Conservation (phyloP, 37 sponge, comb jelly and placozoan genomes). For the Diacarnus erythraeanus region DNA sequence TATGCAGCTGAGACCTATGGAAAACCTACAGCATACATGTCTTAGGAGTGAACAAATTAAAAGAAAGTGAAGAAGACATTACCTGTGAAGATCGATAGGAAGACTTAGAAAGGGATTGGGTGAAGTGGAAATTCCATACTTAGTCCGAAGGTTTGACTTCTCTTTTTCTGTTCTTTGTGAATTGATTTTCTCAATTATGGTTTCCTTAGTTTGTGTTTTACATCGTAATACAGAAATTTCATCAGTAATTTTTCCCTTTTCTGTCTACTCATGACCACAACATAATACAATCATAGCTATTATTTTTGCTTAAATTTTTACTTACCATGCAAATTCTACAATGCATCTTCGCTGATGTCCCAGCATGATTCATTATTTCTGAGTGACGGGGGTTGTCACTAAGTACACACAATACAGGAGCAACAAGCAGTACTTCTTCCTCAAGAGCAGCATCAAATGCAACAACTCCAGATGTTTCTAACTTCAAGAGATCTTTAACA, state of each 20-base stretch:
- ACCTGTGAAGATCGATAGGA: constrained; percentile 5
- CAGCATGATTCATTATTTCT: constrained; percentile 33
- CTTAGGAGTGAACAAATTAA: neutral
- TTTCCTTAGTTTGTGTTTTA: neutral
- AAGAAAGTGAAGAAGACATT: neutral
- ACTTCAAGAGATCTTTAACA: neutral
- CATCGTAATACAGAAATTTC: neutral
- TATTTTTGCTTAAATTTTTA: neutral
- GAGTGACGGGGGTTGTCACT: constrained; percentile 48
- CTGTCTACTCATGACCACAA: neutral
- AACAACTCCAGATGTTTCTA: constrained; percentile 13
- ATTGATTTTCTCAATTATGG: neutral
- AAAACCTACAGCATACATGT: neutral
- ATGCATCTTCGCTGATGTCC: constrained; percentile 26
- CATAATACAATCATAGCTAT: neutral
- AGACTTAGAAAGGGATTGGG: neutral
- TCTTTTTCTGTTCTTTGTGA: neutral
- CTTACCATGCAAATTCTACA: constrained; percentile 52
- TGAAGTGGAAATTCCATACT: constrained; percentile 1
- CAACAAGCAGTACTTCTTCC: constrained; percentile 21
- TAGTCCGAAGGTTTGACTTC: neutral
- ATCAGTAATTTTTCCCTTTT: neutral
- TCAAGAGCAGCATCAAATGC: constrained; percentile 24
- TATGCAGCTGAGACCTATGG: neutral
- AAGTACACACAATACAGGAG: constrained; percentile 29